Evolutionary conservation across 2,888 invertebrate species (phyloP), one percentile per base, ranked within the genome.

Genomic region (Blera fallax): DNA sequence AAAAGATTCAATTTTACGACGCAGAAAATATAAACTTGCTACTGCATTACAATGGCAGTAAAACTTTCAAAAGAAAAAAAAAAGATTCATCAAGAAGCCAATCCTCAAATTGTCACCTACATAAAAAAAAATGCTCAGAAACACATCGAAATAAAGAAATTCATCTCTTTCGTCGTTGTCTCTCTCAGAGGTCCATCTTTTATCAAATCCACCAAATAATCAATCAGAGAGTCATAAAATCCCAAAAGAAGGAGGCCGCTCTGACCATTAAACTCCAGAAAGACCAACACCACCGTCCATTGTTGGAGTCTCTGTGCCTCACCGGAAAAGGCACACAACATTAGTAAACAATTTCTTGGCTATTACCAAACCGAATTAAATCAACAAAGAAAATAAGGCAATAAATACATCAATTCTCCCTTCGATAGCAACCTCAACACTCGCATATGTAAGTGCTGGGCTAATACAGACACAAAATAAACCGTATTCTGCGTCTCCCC

Each of bases 401-500:
- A 43, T 29, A 16, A 40, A 29, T 40, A 16, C 54, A 29, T 40
- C 29, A 43, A 56, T 54, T 29, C 43, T 56, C 40, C 24, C 54
- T 54, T 24, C 27, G 54, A 67, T 6, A 21, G 16, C 40, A 16
- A n/a, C 11, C 11, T 32, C 24, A 5, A 43, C 67, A 40, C 27
- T 18, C 4, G n/a, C n/a, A n/a, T n/a, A 18, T 40, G 16, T 2
- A 24, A 32, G 8, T 40, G n/a, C 8, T 32, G 32, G 3, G 21
- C n/a, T 32, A 14, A 34, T 72, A 16, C 48, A 29, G 5, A 58
- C 14, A 24, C 34, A 7, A 45, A 27, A n/a, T n/a, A n/a, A n/a
- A n/a, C n/a, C n/a, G n/a, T n/a, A 67, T 65, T 72, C 64, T 40
- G 32, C 32, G 69, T 80, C 32, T 72, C 48, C 54, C 24, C 21